A percentile compares a stretch with the other conserved stretches of the same genome.
Evolutionary conservation across 1,140 invertebrate species (phyloP).

Genomic region (Psix sp.): DNA sequence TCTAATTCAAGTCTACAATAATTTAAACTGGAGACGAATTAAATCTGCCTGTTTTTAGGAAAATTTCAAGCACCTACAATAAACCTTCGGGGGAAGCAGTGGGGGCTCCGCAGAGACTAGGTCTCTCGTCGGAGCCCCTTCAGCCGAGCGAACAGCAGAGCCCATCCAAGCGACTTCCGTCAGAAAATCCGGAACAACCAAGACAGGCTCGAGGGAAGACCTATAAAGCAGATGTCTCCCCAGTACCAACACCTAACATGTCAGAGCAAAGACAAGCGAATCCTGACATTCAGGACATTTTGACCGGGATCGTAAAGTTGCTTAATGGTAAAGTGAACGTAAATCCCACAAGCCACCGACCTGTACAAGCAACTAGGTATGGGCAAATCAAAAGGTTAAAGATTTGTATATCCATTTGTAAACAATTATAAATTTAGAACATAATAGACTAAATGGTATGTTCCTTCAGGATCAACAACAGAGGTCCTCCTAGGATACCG

Average conservation of each 20-base stretch:
- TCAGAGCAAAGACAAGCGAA: constrained; percentile 79
- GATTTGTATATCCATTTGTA: no score
- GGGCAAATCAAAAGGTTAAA: constrained; percentile 31
- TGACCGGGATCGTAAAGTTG: constrained; percentile 92
- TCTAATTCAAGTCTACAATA: no score
- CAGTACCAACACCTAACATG: constrained; percentile 63
- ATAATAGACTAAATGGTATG: no score
- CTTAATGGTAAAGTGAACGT: constrained; percentile 92
- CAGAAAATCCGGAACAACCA: constrained; percentile 49
- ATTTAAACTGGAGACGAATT: no score
- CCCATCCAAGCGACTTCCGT: constrained; percentile 59
- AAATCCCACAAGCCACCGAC: constrained; percentile 80
- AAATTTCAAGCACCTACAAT: constrained; percentile 65
- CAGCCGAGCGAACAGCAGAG: constrained; percentile 62
- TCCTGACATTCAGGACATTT: constrained; percentile 93
- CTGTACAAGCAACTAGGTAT: constrained; percentile 73
- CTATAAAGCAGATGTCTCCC: constrained; percentile 67
- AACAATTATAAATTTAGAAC: no score
- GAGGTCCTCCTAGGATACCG: constrained; percentile 89
- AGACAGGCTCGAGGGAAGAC: constrained; percentile 70
- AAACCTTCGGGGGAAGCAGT: constrained; percentile 82
- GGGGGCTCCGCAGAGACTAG: constrained; percentile 82
- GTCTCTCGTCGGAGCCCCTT: constrained; percentile 82
- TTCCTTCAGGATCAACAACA: constrained; percentile 90
- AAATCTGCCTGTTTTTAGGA: constrained; percentile 28